These are phyloP conservation scores for Cantharis lateralis DNA, from an alignment of 2,888 invertebrate species.

Conservation along the genomic window DNA sequence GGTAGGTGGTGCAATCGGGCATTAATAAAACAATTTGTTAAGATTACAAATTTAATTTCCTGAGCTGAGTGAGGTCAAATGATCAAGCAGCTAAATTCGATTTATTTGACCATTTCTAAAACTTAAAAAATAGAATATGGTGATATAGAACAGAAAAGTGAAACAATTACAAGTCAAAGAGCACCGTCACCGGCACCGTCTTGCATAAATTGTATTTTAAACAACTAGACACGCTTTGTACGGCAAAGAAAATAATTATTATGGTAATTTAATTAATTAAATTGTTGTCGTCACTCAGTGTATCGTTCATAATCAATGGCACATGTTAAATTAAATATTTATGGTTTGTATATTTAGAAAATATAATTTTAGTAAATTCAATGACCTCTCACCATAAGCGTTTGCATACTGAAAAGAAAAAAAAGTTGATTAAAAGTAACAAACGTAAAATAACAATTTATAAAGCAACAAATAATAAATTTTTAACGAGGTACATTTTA, in stretches of 20 bases:
- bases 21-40: too few relatives aligned
- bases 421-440: not conserved
- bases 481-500: not conserved
- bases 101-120: too few relatives aligned
- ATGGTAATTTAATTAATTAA: not conserved
- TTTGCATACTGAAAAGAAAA: not conserved
- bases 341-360: constrained; percentile 2
- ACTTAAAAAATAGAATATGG: not conserved
- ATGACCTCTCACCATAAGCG: constrained; percentile 2
- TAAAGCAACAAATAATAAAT: not conserved
- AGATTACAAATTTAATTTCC: too few relatives aligned
- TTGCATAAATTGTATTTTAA: not conserved
- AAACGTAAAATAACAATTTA: not conserved
- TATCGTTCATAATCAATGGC: not conserved
- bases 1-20: too few relatives aligned
- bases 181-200: not conserved
- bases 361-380: constrained; percentile 2
- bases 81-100: too few relatives aligned
- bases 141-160: not conserved
- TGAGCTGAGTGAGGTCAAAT: too few relatives aligned
- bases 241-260: not conserved
- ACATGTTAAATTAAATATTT: constrained; percentile 2
- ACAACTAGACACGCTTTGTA: not conserved
- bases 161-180: not conserved
- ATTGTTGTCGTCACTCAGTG: not conserved